Evolutionary conservation across 2,113 vertebrate species (phyloP), one percentile per base, ranked within the genome.

Genomic region (Sialia sialis): DNA sequence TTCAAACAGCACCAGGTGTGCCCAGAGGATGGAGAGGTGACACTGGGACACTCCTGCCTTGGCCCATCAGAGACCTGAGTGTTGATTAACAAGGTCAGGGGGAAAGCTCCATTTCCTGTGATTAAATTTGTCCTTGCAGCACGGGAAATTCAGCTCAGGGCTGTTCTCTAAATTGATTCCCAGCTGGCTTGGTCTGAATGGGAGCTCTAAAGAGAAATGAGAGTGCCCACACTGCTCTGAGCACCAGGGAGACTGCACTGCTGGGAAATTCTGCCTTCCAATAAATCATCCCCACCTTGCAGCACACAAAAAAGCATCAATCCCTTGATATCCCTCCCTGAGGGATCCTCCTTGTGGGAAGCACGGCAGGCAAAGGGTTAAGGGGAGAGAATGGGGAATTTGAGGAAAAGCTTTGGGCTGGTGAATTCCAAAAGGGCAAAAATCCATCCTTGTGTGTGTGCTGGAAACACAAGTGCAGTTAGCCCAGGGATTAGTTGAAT

Each of bases 281-380:
- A 59, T 54, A 56, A 85, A 73, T 19, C 29, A 3, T 4, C 3
- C 12, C 67, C 89, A 64, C 34, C 55, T 70, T 7, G 32, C 38
- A 39, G 30, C 2, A 2, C 7, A 30, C 25, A 48, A 6, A 16
- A 55, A 62, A 32, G 1, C 49, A 30, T 2, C 21, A 29, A 6
- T 30, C 21, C 18, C 32, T 49, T 5, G 3, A 13, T 2, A 60
- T 56, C 22, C 41, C 82, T 51, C 17, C 26, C 43, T 52, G n/a
- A 27, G 8, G 14, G 18, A 29, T 11, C 18, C 32, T 59, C 12
- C 38, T 22, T 4, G 3, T 1, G 13, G 30, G 11, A 58, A 0
- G 0, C 51, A 51, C 4, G 19, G 48, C 60, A 92, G 54, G 34
- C 6, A 34, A 69, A 62, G 38, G 16, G 63, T 55, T 88, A 59